Evolutionary conservation across 2,888 invertebrate species (phyloP), one percentile per base, ranked within the genome.

Genomic region (Actias luna): DNA sequence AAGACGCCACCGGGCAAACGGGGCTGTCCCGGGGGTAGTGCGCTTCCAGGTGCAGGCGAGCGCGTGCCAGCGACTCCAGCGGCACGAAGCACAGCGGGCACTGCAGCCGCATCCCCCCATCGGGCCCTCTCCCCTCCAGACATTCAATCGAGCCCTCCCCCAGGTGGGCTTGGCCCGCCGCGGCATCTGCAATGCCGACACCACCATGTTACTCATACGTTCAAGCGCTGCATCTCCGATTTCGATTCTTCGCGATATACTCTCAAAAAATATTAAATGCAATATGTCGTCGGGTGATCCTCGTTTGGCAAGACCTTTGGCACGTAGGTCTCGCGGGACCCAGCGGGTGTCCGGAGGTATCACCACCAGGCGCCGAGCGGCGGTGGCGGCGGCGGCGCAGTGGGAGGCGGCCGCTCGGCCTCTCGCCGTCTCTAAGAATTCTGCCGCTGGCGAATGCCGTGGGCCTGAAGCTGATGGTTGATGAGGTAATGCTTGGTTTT

Each of bases 11-110:
- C 50, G 97, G 97, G 89, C 97, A 97, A 69, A 95, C 94, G 70
- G 96, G 96, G 83, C 96, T 96, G 91, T 97, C 97, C 77, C 96
- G 94, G 67, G 97, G 97, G 93, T 97, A 97, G 92, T 97, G 97
- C 73, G 95, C 94, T 82, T 95, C 96, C 77, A 97, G 94, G 88
- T 97, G 97, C 61, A 94, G 94, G 66, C 96, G 94, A 85, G 95
- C 95, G 70, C 89, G 89, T 78, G 94, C 95, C 85, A 95, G 93
- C 71, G 95, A 94, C 73, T 93, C 94, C 84, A 96, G 92, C 69
- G 94, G 93, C 72, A 93, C 92, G 75, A 94, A 94, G 90, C 97
- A 97, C 80, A 97, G 93, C 70, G 97, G 97, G 83, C 97, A 97
- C 85, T 93, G 87, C 79, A 93, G 83, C 73, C 74, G 68, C 67